Conservation (phyloP, 2,797 vertebrate genomes). For the Hemitrygon akajei region DNA sequence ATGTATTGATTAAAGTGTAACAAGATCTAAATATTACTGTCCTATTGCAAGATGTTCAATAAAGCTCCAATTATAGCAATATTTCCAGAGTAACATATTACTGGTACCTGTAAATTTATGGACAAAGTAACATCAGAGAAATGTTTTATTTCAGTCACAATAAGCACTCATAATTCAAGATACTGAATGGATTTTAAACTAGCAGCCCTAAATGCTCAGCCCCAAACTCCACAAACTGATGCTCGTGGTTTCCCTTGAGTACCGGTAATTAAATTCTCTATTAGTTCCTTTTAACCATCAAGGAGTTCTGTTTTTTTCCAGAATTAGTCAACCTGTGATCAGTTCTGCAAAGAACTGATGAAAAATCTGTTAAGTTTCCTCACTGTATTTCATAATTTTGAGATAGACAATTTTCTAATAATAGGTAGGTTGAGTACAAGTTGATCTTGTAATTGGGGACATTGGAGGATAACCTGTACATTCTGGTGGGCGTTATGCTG, state of each 20-base stretch:
- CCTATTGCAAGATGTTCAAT: neutral
- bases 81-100: neutral
- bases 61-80: neutral
- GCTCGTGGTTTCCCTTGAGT: neutral
- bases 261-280: neutral
- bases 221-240: neutral
- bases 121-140: neutral
- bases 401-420: neutral
- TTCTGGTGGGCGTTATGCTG: neutral
- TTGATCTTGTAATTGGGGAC: neutral
- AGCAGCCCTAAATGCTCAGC: neutral
- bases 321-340: neutral
- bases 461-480: neutral
- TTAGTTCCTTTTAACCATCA: neutral
- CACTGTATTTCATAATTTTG: neutral
- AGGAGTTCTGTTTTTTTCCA: neutral
- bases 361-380: neutral
- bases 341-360: neutral
- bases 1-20: neutral
- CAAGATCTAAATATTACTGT: neutral
- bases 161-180: neutral
- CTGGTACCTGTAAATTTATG: neutral
- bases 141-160: neutral
- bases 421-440: neutral
- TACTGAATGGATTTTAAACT: neutral